Evolutionary conservation across 1,140 invertebrate genomes (phyloP).

Genomic region (Pseudomyrmex flavicornis): DNA sequence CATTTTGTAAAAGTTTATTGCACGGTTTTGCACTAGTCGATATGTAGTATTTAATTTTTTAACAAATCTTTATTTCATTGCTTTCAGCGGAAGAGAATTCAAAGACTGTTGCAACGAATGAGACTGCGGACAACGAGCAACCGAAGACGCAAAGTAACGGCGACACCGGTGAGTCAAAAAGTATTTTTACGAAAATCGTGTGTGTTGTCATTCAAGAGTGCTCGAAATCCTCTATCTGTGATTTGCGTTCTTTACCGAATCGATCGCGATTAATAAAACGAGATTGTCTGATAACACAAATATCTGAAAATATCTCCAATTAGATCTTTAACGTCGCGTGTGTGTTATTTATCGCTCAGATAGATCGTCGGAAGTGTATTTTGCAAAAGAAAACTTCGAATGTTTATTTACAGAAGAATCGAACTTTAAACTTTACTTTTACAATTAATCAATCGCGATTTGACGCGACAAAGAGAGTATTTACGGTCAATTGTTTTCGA

Average conservation of each 20-base stretch:
- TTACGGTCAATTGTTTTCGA: neutral
- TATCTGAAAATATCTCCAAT: neutral
- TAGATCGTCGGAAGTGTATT: neutral
- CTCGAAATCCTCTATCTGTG: too few relatives aligned
- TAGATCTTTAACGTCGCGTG: neutral
- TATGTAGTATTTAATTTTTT: neutral
- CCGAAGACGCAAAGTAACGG: slow-evolving; percentile 66
- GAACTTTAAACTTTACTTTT: too few relatives aligned
- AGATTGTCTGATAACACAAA: slow-evolving; percentile 1
- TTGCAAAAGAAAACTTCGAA: too few relatives aligned
- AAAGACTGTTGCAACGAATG: slow-evolving; percentile 35
- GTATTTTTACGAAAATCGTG: too few relatives aligned
- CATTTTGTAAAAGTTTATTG: too few relatives aligned
- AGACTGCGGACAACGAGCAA: slow-evolving; percentile 57
- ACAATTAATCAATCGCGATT: neutral
- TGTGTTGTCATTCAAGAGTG: too few relatives aligned
- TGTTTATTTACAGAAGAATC: too few relatives aligned
- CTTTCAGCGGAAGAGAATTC: slow-evolving; percentile 62
- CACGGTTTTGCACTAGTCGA: neutral
- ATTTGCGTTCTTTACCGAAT: neutral
- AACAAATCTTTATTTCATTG: neutral
- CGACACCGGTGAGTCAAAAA: slow-evolving; percentile 74
- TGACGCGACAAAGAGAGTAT: neutral
- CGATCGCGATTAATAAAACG: neutral
- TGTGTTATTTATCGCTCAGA: neutral